Base-by-base conservation (phyloP, 2,113 vertebrate species). In the Jaculus jaculus region DNA sequence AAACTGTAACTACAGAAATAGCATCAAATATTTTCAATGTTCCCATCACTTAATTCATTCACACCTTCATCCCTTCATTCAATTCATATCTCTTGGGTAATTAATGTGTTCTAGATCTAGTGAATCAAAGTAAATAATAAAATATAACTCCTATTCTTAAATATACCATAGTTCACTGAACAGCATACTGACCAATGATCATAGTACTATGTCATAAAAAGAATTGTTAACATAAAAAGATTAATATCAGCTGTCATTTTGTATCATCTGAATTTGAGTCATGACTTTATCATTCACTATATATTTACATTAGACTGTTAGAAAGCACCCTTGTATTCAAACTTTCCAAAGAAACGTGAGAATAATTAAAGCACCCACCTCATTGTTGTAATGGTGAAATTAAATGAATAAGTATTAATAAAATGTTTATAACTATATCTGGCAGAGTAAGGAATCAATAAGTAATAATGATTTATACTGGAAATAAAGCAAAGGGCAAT, bases 41-140 rank as follows among this genome's bases (percentile, higher is more conserved):
- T 91, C 20, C 20, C 21, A 34, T 96, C 23, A n/a, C n/a, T n/a
- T n/a, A 88, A 10, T 17, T 94, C 16, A 34, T 88, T 34, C 21
- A 77, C 42, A 24, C 12, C 30, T 77, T 7, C 16, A 39, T 79
- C 66, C 32, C 58, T 82, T 77, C 60, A 87, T 51, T 88, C 24
- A 88, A 42, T 12, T 23, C 11, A 47, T 47, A 63, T n/a, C 69
- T 87, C 21, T 17, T 69, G 39, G 32, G 32, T 74, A 21, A 9
- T 73, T 83, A 79, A 24, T 94, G 61, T 71, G 6, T 74, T 88
- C 42, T 47, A 61, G 11, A 4, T 71, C 66, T 77, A 26, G 4
- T 71, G 37, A 94, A 60, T 65, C 63, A 80, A 84, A 88, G 15
- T 1, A 58, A 90, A 92, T 65, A 89, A 68, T 65, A 85, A 92